Percentiles rank a stretch among this genome's conserved stretches.
Evolutionary conservation across 2,797 vertebrate species (phyloP).

Genomic region (Falco rusticolus): DNA sequence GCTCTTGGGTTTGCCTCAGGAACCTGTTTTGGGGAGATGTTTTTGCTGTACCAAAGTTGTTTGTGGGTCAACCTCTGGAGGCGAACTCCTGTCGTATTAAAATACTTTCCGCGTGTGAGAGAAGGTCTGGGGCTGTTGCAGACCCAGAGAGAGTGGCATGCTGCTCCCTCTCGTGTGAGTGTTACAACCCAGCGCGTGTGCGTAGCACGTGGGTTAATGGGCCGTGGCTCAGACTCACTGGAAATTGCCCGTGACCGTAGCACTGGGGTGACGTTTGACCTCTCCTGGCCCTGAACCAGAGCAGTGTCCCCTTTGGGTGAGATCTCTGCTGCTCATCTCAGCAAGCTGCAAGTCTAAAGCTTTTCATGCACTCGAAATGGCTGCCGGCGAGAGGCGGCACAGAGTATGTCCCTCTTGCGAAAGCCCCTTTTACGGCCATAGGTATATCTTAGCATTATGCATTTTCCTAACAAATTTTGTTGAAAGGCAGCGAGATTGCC

Average conservation of each 20-base stretch:
- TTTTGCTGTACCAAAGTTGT: constrained; percentile 4
- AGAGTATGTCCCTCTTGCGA: not conserved
- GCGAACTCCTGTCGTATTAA: accelerated
- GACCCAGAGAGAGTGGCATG: not conserved
- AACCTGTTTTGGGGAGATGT: not conserved
- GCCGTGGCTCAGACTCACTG: not conserved
- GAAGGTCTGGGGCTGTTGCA: not conserved
- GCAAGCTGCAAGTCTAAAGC: not conserved
- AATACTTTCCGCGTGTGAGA: not conserved
- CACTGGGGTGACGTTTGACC: accelerated
- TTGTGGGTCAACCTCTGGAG: accelerated
- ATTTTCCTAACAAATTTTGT: not conserved
- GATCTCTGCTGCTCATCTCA: not conserved
- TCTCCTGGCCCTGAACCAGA: not conserved
- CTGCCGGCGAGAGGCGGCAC: constrained; percentile 4
- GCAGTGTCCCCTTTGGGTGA: not conserved
- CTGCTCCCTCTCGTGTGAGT: not conserved
- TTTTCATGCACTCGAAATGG: not conserved
- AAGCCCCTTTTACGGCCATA: not conserved
- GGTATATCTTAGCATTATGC: not conserved
- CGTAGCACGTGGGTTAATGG: not conserved
- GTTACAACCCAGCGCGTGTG: not conserved
- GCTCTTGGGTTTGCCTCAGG: not conserved
- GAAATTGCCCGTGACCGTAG: accelerated
- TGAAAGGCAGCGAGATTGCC: constrained; percentile 28